Conservation (phyloP, 2,113 vertebrate species). For the Saimiri boliviensis region DNA sequence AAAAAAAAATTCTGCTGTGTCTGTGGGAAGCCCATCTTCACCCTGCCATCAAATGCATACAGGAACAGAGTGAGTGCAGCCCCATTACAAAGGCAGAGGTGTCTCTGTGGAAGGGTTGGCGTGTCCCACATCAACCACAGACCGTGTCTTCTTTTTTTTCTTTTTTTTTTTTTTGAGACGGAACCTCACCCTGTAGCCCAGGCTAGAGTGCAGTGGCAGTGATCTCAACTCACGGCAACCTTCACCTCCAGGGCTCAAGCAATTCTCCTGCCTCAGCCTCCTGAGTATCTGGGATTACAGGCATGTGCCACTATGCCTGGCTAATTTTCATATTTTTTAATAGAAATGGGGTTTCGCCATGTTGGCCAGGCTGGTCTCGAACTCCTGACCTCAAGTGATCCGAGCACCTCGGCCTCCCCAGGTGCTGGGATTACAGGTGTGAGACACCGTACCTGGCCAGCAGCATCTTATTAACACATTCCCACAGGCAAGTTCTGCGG, state of each 20-base stretch:
- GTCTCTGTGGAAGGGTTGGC: too few relatives aligned
- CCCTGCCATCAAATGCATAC: too few relatives aligned
- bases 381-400: background rate
- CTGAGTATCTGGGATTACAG: background rate
- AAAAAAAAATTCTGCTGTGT: too few relatives aligned
- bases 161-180: too few relatives aligned
- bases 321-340: background rate
- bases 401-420: background rate
- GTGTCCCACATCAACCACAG: too few relatives aligned
- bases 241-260: background rate
- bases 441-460: background rate
- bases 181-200: too few relatives aligned
- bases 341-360: background rate
- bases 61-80: too few relatives aligned
- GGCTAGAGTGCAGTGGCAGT: too few relatives aligned
- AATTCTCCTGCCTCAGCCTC: background rate
- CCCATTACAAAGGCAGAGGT: too few relatives aligned
- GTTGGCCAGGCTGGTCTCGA: background rate
- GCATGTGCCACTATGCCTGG: background rate
- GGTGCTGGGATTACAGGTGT: background rate
- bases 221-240: too few relatives aligned
- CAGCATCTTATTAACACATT: background rate
- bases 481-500: background rate
- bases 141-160: too few relatives aligned
- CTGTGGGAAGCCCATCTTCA: too few relatives aligned